Conservation (phyloP, 2,888 invertebrate species). For the Andrena dorsata region DNA sequence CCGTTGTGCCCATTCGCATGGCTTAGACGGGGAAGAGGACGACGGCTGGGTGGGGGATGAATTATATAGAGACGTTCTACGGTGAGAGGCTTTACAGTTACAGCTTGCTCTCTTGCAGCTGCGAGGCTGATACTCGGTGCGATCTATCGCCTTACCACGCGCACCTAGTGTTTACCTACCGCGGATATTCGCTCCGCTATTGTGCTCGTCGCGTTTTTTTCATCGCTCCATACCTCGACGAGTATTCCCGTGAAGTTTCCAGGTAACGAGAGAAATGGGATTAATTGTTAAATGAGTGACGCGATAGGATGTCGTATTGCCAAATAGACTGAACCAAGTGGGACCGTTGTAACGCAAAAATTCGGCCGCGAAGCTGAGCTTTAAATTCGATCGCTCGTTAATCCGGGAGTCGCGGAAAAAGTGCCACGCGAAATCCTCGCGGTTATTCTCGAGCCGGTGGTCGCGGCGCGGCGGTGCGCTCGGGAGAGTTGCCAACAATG, state of each 20-base stretch:
- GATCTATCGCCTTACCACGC: conserved; percentile 50
- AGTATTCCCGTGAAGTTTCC: neutral
- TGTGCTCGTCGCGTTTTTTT: neutral
- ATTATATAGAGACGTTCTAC: conserved; percentile 81
- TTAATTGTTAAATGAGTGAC: neutral
- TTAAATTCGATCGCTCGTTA: neutral
- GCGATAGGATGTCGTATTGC: neutral
- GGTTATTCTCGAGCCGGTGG: neutral
- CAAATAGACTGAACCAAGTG: neutral
- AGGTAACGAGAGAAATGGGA: conserved; percentile 12
- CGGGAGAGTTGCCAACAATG: conserved; percentile 23
- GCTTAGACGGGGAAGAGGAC: conserved; percentile 52
- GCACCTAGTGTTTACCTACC: conserved; percentile 26
- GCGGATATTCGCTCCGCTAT: neutral
- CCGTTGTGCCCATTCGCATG: conserved; percentile 25
- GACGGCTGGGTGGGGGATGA: conserved; percentile 80
- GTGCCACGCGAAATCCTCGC: neutral
- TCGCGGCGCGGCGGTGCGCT: neutral
- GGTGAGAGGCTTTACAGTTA: conserved; percentile 83
- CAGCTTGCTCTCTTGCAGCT: conserved; percentile 54
- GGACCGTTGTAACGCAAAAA: neutral
- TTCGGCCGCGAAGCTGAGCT: neutral
- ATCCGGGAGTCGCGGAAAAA: neutral
- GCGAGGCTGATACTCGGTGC: conserved; percentile 38
- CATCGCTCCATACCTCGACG: neutral